These are phyloP conservation scores for Fistularia tabacaria DNA, from an alignment of 2,797 vertebrate genomes.

Conservation along the genomic window DNA sequence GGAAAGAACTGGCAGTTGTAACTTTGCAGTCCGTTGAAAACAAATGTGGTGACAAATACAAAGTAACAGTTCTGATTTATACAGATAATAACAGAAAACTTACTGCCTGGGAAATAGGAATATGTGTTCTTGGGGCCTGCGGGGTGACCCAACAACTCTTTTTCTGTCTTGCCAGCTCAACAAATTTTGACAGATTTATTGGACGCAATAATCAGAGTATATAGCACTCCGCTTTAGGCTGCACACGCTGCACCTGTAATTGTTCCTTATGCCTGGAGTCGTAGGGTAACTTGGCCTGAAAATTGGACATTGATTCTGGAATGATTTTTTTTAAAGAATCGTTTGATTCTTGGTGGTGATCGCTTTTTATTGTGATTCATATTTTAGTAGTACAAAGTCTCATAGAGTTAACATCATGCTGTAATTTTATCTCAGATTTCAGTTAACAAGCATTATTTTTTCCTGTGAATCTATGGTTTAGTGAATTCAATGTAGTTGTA, in stretches of 20 bases:
- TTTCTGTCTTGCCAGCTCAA: conserved; percentile 29
- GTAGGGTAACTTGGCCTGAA: too few species aligned
- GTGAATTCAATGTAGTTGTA: too few species aligned
- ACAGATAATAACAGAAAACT: too few species aligned
- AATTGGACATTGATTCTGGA: conserved; percentile 4
- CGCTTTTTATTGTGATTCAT: too few species aligned
- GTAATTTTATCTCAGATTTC: too few species aligned
- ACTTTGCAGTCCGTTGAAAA: too few species aligned
- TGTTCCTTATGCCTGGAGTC: conserved; percentile 49
- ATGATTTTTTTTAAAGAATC: neutral
- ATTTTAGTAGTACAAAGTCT: too few species aligned
- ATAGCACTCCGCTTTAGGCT: conserved; percentile 46
- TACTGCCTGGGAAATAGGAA: neutral
- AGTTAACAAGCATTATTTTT: neutral
- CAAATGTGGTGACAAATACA: too few species aligned
- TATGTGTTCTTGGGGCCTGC: neutral
- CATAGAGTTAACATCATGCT: too few species aligned
- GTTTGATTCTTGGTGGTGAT: too few species aligned
- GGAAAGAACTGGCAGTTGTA: conserved; percentile 1
- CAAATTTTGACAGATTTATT: conserved; percentile 66
- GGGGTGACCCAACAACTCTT: conserved; percentile 24
- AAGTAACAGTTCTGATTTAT: too few species aligned
- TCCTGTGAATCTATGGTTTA: neutral
- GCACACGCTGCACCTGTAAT: conserved; percentile 52
- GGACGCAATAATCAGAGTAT: conserved; percentile 58